Percentiles rank a stretch among this genome's conserved stretches.
Conservation (phyloP, 2,888 invertebrate species). For the Lycocerus yunnanus region DNA sequence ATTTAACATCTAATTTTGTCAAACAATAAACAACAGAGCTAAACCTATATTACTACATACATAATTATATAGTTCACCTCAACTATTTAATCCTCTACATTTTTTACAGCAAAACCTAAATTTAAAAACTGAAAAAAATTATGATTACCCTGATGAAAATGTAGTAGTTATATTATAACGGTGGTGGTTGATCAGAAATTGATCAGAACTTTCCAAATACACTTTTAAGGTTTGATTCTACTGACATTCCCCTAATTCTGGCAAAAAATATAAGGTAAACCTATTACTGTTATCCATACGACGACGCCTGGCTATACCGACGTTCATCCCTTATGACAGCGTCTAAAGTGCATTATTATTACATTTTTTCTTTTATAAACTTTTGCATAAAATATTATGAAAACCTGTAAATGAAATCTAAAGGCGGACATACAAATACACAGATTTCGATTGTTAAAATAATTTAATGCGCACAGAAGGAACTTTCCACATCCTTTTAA, state of each 20-base stretch:
- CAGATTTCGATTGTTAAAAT: not conserved
- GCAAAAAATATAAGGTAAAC: not conserved
- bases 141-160: too few species aligned
- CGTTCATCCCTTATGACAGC: not conserved
- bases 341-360: not conserved
- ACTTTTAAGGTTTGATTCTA: not conserved
- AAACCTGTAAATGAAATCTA: too few species aligned
- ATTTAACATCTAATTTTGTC: too few species aligned
- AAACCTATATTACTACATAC: too few species aligned
- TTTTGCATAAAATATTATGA: not conserved
- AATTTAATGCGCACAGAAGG: too few species aligned
- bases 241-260: not conserved
- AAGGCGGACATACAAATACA: not conserved
- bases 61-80: too few species aligned
- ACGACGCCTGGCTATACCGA: not conserved
- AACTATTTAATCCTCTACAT: not conserved
- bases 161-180: not conserved
- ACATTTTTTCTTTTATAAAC: not conserved
- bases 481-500: too few species aligned
- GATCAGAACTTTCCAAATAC: not conserved
- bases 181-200: too few species aligned
- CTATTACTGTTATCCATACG: not conserved
- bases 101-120: not conserved
- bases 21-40: too few species aligned
- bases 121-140: not conserved